These are phyloP conservation scores for Caenorhabditis sulstoni DNA, from an alignment of 2,888 invertebrate genomes.

Conservation along the genomic window DNA sequence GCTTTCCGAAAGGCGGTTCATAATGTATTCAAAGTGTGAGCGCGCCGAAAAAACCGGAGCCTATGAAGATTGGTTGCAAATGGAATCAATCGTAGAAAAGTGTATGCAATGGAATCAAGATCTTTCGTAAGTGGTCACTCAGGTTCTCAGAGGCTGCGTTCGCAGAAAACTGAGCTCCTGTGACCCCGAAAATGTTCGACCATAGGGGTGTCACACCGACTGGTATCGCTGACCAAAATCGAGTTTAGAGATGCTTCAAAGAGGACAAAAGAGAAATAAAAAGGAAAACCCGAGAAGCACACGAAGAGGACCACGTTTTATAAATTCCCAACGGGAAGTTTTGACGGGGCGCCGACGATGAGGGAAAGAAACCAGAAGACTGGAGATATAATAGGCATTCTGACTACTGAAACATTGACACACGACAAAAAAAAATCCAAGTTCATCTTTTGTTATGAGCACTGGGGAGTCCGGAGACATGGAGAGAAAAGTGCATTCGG, in stretches of 20 bases:
- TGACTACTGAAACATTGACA: constrained; percentile 10
- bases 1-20: constrained; percentile 20
- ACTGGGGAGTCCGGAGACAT: too few species aligned
- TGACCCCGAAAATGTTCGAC: too few species aligned
- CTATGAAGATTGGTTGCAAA: too few species aligned
- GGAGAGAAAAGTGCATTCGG: not conserved
- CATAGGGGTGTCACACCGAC: not conserved
- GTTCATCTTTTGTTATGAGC: too few species aligned
- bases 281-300: constrained; percentile 36
- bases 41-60: too few species aligned
- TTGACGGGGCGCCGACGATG: constrained; percentile 48
- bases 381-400: constrained; percentile 2
- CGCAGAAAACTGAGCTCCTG: too few species aligned
- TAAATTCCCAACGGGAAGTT: constrained; percentile 62
- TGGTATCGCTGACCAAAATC: not conserved
- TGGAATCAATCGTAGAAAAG: constrained; percentile 28
- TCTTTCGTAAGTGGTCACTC: too few species aligned
- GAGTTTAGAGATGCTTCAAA: constrained; percentile 16
- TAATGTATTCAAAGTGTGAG: constrained; percentile 48
- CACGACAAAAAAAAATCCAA: not conserved
- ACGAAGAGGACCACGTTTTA: constrained; percentile 57
- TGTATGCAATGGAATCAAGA: constrained; percentile 6
- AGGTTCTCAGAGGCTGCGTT: too few species aligned
- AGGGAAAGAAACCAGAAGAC: too few species aligned
- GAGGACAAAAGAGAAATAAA: constrained; percentile 29